Evolutionary conservation across 2,888 invertebrate species (phyloP), one percentile per base, ranked within the genome.

Genomic region (Synanthedon andrenaeformis): DNA sequence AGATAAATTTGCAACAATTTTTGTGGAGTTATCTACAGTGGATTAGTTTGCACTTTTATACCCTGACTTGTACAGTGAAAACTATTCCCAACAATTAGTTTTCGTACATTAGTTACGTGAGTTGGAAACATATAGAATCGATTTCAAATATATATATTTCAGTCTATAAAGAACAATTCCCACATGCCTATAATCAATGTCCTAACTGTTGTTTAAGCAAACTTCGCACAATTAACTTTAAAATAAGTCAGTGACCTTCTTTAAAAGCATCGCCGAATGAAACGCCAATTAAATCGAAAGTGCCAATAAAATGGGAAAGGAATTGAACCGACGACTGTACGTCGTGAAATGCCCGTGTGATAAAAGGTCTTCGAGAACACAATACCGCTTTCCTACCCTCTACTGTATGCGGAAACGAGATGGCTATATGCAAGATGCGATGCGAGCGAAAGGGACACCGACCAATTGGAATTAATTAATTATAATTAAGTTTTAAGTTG

Each of bases 401-500:
- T 71, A 66, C 69, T 68, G 66, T 64, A 62, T 66, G 74, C 63
- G 62, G 65, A 79, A 83, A 61, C 62, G 74, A 66, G 84, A 86
- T 59, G 62, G 69, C 57, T 57, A 72, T 77, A 89, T 74, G 76
- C 79, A 89, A 89, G 89, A 89, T 80, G 64, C 59, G 56, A 55
- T 63, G 57, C 55, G 81, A 59, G 70, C 61, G 84, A 86, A 70
- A 74, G 76, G 76, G 83, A 87, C 69, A 70, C 72, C 69, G 72
- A 74, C 76, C 90, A 90, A 91, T 91, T 90, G 90, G 91, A 91
- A 91, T 91, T 91, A 91, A 91, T 92, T 92, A 92, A 92, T 92
- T 92, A 92, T 92, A 92, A 92, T 92, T 92, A 92, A 92, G 92
- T 92, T 92, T 87, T 92, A 91, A 92, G 92, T 92, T 91, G 90